Evolutionary conservation across 2,888 invertebrate species (phyloP).

Genomic region (Latrodectus hesperus): DNA sequence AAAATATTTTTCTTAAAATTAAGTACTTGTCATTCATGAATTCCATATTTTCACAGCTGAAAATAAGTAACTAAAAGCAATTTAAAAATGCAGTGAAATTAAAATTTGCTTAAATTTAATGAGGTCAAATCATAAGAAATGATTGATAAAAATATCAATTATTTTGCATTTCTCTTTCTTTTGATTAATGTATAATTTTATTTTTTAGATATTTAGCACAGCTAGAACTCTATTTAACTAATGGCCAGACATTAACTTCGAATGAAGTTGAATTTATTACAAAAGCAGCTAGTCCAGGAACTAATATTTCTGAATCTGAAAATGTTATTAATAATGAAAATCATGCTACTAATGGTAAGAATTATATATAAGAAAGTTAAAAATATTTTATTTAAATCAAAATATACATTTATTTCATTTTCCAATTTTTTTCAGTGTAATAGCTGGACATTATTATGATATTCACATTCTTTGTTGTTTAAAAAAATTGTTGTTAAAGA

Average conservation of each 20-base stretch:
- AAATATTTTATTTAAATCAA: too few species aligned
- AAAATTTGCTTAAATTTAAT: too few species aligned
- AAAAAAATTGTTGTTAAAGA: not conserved
- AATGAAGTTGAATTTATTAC: constrained; percentile 91
- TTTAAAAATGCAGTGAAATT: too few species aligned
- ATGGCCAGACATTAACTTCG: constrained; percentile 91
- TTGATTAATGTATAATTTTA: constrained; percentile 3
- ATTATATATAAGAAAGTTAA: not conserved
- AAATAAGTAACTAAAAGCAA: too few species aligned
- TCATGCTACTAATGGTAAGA: constrained; percentile 40
- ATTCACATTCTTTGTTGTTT: not conserved
- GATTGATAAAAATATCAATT: not conserved
- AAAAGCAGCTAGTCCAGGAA: constrained; percentile 77
- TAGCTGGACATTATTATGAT: too few species aligned
- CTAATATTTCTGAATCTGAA: constrained; percentile 43
- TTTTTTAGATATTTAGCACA: constrained; percentile 78
- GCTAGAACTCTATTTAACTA: constrained; percentile 91
- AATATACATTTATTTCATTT: too few species aligned
- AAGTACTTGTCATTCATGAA: too few species aligned
- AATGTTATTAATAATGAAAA: constrained; percentile 50
- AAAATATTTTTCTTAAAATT: too few species aligned
- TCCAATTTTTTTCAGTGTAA: too few species aligned
- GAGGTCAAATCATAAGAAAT: too few species aligned
- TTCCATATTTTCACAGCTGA: too few species aligned
- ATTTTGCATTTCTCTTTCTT: not conserved